Percentiles rank a stretch among this genome's conserved stretches.
Evolutionary conservation across 1,140 invertebrate genomes (phyloP).

Genomic region (Eubasilissa regina): DNA sequence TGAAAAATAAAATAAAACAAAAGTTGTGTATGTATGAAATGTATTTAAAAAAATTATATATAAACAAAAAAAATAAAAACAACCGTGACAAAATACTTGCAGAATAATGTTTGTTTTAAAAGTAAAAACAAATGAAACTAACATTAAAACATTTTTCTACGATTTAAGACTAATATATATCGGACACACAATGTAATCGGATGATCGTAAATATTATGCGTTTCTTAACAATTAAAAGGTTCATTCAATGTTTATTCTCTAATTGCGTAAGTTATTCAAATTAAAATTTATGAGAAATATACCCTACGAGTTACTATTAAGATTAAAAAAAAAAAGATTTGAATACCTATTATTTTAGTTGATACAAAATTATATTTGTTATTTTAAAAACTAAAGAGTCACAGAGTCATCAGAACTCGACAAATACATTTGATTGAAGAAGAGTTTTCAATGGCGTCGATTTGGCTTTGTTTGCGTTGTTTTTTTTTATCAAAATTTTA

Average conservation of each 20-base stretch:
- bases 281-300: conserved; percentile 13
- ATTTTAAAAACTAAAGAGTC: conserved; percentile 2
- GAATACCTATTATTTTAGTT: neutral
- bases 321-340: conserved; percentile 1
- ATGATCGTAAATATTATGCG: neutral
- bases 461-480: too few species aligned
- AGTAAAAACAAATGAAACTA: conserved; percentile 11
- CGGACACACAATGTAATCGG: neutral
- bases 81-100: conserved; percentile 20
- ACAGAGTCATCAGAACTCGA: neutral
- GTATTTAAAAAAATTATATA: conserved; percentile 38
- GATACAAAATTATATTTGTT: conserved; percentile 11
- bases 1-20: conserved; percentile 35
- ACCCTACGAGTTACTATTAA: neutral
- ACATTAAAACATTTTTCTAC: conserved; percentile 31
- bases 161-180: conserved; percentile 16
- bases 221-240: conserved; percentile 18
- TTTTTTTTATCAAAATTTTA: too few species aligned
- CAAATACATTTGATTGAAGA: too few species aligned
- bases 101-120: conserved; percentile 1
- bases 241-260: conserved; percentile 6
- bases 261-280: conserved; percentile 4
- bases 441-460: too few species aligned
- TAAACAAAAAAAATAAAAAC: conserved; percentile 29
- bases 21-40: conserved; percentile 22